phyloP scores from a whole-genome alignment of 92 coral and sea anemone species.

The Galaxea fascicularis region DNA sequence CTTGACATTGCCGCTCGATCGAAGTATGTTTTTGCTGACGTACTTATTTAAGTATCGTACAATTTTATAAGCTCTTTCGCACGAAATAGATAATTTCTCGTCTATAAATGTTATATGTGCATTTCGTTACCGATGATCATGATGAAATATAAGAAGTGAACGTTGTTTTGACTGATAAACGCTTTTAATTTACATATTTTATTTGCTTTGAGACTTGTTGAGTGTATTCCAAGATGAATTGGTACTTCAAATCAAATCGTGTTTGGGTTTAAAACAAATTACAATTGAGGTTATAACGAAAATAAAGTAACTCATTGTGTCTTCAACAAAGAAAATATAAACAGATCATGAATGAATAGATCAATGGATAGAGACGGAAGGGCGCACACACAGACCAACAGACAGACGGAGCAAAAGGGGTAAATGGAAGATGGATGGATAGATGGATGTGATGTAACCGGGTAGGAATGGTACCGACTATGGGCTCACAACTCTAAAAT shows the following conservation, averaged over 20 bases:
- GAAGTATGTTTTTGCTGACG: neutral
- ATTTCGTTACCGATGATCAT: neutral
- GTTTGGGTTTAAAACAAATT: neutral
- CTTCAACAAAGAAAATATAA: neutral
- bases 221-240: neutral
- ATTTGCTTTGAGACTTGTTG: neutral
- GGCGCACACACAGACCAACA: too few relatives aligned
- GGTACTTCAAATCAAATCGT: neutral
- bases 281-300: neutral
- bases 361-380: too few relatives aligned
- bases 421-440: too few relatives aligned
- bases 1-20: neutral
- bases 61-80: neutral
- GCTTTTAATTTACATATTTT: slow-evolving; percentile 9
- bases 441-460: too few relatives aligned
- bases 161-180: slow-evolving; percentile 16
- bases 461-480: too few relatives aligned
- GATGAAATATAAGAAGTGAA: slow-evolving; percentile 3
- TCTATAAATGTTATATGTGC: neutral
- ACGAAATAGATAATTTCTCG: neutral
- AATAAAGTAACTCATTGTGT: neutral
- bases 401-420: too few relatives aligned
- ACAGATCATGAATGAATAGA: too few relatives aligned
- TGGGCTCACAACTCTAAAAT: too few relatives aligned
- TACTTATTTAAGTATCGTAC: neutral